A percentile compares a stretch with the other conserved stretches of the same genome.
Conservation (phyloP, 2,113 vertebrate species). For the Odocoileus virginianus region DNA sequence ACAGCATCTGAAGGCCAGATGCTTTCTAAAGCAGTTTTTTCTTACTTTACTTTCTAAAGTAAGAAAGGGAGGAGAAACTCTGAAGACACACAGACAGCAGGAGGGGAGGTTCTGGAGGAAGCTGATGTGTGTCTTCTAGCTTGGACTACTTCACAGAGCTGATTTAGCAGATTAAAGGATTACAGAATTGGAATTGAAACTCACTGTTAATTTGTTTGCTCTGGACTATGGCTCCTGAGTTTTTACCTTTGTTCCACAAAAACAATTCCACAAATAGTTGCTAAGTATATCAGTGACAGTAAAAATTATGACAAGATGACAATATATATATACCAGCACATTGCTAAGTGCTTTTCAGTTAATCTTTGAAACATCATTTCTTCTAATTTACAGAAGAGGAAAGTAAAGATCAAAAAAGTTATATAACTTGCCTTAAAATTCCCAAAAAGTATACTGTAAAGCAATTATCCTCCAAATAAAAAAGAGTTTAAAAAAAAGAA, state of each 20-base stretch:
- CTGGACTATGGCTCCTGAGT: not conserved
- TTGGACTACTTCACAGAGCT: not conserved
- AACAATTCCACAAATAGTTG: not conserved
- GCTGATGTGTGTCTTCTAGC: not conserved
- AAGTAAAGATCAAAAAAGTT: not conserved
- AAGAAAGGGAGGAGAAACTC: not conserved
- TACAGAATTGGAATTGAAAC: not conserved
- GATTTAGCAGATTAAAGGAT: not conserved
- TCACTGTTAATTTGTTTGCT: not conserved
- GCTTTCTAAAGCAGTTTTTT: not conserved
- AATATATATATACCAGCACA: not conserved
- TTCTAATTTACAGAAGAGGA: not conserved
- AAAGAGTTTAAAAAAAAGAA: not conserved
- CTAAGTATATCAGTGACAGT: not conserved
- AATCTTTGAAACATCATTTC: not conserved
- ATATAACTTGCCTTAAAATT: not conserved
- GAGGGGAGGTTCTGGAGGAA: not conserved
- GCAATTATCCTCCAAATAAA: not conserved
- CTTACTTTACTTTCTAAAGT: not conserved
- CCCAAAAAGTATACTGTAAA: not conserved
- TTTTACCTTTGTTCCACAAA: constrained; percentile 29
- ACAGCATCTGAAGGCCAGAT: not conserved
- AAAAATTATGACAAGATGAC: not conserved
- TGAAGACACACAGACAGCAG: not conserved
- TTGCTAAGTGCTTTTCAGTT: not conserved